Evolutionary conservation across 2,888 invertebrate species (phyloP).

Genomic region (Lasioglossum morio): DNA sequence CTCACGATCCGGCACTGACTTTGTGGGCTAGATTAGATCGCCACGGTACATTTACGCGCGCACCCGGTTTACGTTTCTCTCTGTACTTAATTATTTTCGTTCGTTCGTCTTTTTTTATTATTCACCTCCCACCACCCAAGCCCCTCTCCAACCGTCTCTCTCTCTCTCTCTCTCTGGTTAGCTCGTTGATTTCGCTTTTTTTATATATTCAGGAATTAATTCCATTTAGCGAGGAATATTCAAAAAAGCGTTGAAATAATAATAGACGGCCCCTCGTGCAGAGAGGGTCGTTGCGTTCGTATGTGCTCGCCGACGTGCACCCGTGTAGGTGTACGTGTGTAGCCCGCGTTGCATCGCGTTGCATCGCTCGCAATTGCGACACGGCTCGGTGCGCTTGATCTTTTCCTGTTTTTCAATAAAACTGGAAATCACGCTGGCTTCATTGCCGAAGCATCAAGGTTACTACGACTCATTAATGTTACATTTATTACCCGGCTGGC

Average conservation of each 20-base stretch:
- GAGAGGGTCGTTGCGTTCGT: background rate
- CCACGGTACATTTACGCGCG: slow-evolving; percentile 72
- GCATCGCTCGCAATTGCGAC: slow-evolving; percentile 58
- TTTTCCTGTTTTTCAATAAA: slow-evolving; percentile 66
- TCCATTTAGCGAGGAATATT: slow-evolving; percentile 66
- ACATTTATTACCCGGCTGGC: slow-evolving; percentile 62
- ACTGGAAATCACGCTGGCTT: slow-evolving; percentile 57
- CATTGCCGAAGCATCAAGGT: slow-evolving; percentile 59
- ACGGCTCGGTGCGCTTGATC: slow-evolving; percentile 60
- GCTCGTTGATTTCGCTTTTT: slow-evolving; percentile 6
- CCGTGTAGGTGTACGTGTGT: slow-evolving; percentile 5
- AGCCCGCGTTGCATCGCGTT: slow-evolving; percentile 7
- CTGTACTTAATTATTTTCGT: slow-evolving; percentile 65
- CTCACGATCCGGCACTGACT: slow-evolving; percentile 73
- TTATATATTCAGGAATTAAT: slow-evolving; percentile 64
- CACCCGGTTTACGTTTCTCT: slow-evolving; percentile 63
- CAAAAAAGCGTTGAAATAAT: slow-evolving; percentile 65
- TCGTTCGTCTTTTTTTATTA: background rate
- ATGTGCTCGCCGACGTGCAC: background rate
- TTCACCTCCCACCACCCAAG: background rate
- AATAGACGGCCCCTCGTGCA: slow-evolving; percentile 47
- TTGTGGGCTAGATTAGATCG: slow-evolving; percentile 73
- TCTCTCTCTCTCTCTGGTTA: background rate
- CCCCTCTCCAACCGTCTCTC: background rate
- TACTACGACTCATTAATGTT: slow-evolving; percentile 67